phyloP scores from a whole-genome alignment of 2,113 vertebrate species.

The Argyrosomus japonicus region DNA sequence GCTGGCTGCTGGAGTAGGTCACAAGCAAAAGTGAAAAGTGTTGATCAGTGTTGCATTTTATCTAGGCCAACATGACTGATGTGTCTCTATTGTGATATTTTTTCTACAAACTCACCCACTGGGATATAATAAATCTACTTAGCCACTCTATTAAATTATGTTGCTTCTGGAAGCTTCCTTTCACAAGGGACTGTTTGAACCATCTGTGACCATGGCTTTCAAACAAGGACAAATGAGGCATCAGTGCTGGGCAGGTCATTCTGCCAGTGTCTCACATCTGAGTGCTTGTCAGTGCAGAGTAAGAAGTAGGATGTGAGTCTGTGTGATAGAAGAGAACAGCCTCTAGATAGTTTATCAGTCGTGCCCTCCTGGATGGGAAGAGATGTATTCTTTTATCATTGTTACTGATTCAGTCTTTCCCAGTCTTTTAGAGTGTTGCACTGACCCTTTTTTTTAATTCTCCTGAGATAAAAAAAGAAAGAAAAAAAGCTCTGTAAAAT shows the following conservation, averaged over 20 bases:
- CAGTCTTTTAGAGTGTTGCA: neutral
- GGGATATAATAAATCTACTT: slow-evolving; percentile 53
- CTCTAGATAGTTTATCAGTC: slow-evolving; percentile 2
- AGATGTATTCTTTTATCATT: slow-evolving; percentile 6
- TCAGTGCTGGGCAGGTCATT: slow-evolving; percentile 36
- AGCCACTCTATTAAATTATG: slow-evolving; percentile 66
- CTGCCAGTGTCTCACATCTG: slow-evolving; percentile 28
- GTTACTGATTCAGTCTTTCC: neutral
- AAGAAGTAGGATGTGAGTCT: slow-evolving; percentile 12
- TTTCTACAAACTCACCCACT: slow-evolving; percentile 24
- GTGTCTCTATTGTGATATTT: slow-evolving; percentile 13
- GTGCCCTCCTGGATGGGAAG: slow-evolving; percentile 5
- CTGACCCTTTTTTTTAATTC: neutral
- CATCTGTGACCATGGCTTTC: slow-evolving; percentile 62
- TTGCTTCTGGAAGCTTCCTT: slow-evolving; percentile 44
- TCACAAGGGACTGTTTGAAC: slow-evolving; percentile 54
- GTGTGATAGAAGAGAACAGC: slow-evolving; percentile 33
- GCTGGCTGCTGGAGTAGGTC: slow-evolving; percentile 9
- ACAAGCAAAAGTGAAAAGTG: slow-evolving; percentile 14
- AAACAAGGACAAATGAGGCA: slow-evolving; percentile 41
- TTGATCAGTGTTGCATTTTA: slow-evolving; percentile 41
- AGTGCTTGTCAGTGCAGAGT: slow-evolving; percentile 48
- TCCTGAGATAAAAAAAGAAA: neutral
- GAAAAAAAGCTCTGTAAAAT: neutral
- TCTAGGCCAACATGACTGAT: slow-evolving; percentile 45